phyloP scores from a whole-genome alignment of 2,113 vertebrate genomes.

The Montifringilla adamsi region DNA sequence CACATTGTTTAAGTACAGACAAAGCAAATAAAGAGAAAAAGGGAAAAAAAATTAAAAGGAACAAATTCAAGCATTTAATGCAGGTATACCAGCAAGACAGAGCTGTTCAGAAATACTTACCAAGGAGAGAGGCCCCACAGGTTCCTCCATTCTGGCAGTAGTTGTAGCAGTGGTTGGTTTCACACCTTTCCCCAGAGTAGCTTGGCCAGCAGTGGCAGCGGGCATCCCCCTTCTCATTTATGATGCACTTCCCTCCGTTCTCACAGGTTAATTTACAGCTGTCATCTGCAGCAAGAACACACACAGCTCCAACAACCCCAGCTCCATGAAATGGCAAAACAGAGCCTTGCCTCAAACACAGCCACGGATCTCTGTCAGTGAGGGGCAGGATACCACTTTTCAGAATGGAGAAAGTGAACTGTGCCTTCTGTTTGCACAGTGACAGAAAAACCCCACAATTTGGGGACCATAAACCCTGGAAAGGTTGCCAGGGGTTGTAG shows the following conservation, averaged over 20 bases:
- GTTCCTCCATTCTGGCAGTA: conserved; percentile 96
- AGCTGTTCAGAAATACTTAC: conserved; percentile 70
- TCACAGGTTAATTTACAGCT: conserved; percentile 89
- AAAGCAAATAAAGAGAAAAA: neutral
- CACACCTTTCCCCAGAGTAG: conserved; percentile 93
- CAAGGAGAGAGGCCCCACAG: conserved; percentile 87
- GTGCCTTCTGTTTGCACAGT: neutral
- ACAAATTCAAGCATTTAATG: neutral
- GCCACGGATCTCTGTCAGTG: accelerated
- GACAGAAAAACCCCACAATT: neutral
- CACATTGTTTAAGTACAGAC: too few species aligned
- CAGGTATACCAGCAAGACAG: accelerated
- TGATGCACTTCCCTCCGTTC: conserved; percentile 92
- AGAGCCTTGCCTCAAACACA: neutral
- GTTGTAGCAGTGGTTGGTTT: conserved; percentile 92
- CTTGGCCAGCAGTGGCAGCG: conserved; percentile 96
- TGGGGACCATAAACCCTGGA: neutral
- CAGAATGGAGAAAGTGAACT: neutral
- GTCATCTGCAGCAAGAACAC: conserved; percentile 78
- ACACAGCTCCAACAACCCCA: neutral
- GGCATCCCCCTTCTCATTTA: conserved; percentile 92
- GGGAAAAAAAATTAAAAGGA: neutral
- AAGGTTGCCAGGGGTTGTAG: neutral
- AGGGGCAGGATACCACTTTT: accelerated
- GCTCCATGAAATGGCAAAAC: accelerated